Percentiles rank a stretch among this genome's conserved stretches.
Evolutionary conservation across 2,113 vertebrate genomes (phyloP).

Genomic region (Amphilophus citrinellus): DNA sequence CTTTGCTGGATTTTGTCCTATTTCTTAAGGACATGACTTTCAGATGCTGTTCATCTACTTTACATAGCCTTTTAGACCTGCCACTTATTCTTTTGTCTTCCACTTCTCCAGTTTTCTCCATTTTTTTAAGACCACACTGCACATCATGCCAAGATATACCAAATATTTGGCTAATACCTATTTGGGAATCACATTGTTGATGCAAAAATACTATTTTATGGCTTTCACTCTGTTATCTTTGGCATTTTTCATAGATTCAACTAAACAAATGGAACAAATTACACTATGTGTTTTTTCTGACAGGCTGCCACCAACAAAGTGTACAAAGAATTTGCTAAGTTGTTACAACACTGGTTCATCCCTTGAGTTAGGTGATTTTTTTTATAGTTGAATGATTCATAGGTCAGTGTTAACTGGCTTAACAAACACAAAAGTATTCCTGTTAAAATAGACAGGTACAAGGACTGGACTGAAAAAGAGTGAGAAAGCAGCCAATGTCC

Average conservation of each 20-base stretch:
- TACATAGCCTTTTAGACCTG: background rate
- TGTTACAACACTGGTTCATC: background rate
- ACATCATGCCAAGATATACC: background rate
- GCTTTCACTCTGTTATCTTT: background rate
- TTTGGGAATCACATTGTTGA: too few relatives aligned
- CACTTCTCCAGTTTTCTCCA: background rate
- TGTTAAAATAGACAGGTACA: background rate
- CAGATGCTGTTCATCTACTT: background rate
- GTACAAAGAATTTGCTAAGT: accelerated
- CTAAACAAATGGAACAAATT: too few relatives aligned
- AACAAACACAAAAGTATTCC: background rate
- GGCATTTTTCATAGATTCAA: background rate
- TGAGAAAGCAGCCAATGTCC: background rate
- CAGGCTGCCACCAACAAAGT: background rate
- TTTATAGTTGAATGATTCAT: background rate
- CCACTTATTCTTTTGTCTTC: background rate
- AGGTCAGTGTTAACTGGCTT: background rate
- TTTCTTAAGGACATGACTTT: background rate
- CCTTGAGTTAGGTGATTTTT: background rate
- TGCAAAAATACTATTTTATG: too few relatives aligned
- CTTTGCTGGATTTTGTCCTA: background rate
- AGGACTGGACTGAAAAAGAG: background rate
- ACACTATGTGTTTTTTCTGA: too few relatives aligned
- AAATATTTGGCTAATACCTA: background rate
- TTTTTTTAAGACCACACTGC: background rate